Base-by-base conservation (phyloP, 2,797 vertebrate species). In the Peromyscus aztecus region DNA sequence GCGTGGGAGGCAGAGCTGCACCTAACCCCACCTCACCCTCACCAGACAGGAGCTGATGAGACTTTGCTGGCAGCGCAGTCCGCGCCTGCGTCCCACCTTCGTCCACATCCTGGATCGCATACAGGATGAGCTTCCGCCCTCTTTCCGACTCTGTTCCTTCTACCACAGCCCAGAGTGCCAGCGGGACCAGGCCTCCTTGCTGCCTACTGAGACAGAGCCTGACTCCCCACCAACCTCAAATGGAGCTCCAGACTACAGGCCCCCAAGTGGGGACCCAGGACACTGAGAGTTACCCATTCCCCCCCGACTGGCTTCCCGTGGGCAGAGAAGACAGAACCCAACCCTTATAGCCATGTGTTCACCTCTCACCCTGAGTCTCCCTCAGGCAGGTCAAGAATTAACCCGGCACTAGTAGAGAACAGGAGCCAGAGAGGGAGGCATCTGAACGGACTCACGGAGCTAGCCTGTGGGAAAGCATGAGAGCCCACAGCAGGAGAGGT, bases 61-160 rank as follows among this genome's bases (percentile, higher is more conserved):
- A 17, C 96, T 95, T 95, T 99, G 99, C 97, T 99, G 99, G 99
- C 98, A 98, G 94, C 98, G 98, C 97, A 99, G 98, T 87, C 99
- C 99, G 0, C 99, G 98, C 37, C 98, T 98, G 57, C 98, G 99
- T 0, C 99, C 99, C 0, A 97, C 98, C 73, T 99, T 99, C 94
- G 1, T 98, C 37, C 98, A 98, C 95, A 98, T 99, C 52, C 97
- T 99, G 97, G 98, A 98, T 93, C 98, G 96, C 97, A 98, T 99
- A 90, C 98, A 97, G 96, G 98, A 98, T 5, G 98, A 98, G 75
- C 98, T 99, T 94, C 97, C 73, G 0, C 94, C 98, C 6, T 83
- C 97, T 14, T 99, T 99, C 98, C 98, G 96, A 49, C 94, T 97
- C 80, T 96, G 98, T 34, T 99, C 99, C 93, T 99, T 99, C 97